Evolutionary conservation across 2,888 invertebrate species (phyloP).

Genomic region (Neoaliturus tenellus): DNA sequence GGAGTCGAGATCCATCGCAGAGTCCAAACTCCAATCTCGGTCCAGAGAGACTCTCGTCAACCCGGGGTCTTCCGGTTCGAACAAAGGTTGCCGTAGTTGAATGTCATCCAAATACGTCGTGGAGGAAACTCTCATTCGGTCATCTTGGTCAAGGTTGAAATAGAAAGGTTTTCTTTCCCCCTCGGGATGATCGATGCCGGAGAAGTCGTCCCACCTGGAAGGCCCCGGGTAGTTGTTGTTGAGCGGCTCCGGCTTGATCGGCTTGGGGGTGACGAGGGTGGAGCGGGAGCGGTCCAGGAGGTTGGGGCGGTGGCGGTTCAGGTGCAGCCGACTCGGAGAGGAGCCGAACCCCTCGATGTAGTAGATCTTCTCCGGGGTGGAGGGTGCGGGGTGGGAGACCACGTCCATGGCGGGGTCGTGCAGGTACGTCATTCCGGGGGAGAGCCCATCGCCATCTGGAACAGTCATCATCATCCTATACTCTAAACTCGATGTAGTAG

Average conservation of each 20-base stretch:
- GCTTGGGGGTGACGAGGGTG: conserved; percentile 34
- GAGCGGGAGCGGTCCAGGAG: conserved; percentile 44
- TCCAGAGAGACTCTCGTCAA: not conserved
- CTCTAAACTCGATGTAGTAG: too few species aligned
- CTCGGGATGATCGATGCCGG: not conserved
- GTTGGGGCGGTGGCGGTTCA: conserved; percentile 26
- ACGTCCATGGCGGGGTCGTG: not conserved
- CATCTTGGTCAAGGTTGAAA: not conserved
- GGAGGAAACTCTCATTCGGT: not conserved
- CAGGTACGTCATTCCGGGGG: not conserved
- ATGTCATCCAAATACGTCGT: not conserved
- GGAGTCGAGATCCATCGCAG: not conserved
- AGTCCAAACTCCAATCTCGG: conserved; percentile 39
- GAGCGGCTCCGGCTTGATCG: conserved; percentile 38
- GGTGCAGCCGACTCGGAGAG: not conserved
- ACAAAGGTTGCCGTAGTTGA: not conserved
- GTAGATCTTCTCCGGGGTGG: conserved; percentile 45
- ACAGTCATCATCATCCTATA: too few species aligned
- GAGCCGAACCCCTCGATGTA: conserved; percentile 46
- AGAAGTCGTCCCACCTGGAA: conserved; percentile 8
- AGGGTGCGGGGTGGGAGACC: not conserved
- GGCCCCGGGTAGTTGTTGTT: conserved; percentile 43
- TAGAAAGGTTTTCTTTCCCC: conserved; percentile 25
- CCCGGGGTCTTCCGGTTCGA: not conserved
- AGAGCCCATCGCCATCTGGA: not conserved